phyloP scores from a whole-genome alignment of 2,797 vertebrate genomes.

The Tympanoctomys barrerae region DNA sequence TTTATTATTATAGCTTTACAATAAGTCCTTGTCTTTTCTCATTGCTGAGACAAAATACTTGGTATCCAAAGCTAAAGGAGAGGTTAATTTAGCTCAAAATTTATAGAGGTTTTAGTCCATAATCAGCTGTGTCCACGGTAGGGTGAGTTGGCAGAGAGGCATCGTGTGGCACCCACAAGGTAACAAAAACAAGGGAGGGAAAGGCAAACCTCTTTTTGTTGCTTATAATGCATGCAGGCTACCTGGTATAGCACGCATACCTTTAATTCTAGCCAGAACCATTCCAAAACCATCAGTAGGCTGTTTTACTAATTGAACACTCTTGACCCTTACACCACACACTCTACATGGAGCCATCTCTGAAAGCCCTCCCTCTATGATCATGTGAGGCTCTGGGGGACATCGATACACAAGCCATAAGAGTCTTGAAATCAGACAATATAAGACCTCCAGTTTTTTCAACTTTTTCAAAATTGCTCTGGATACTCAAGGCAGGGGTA shows the following conservation, averaged over 20 bases:
- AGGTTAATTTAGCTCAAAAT: background rate
- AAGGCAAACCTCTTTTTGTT: background rate
- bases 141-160: background rate
- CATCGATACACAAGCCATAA: no score
- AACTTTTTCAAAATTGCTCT: background rate
- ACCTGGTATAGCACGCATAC: background rate
- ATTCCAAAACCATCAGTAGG: background rate
- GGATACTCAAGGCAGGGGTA: background rate
- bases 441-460: background rate
- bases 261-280: background rate
- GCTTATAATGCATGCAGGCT: background rate
- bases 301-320: background rate
- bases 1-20: background rate
- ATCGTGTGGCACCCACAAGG: background rate
- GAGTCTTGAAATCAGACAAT: background rate
- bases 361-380: no score
- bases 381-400: no score
- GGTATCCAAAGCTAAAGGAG: background rate
- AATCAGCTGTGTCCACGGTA: background rate
- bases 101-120: background rate
- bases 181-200: background rate
- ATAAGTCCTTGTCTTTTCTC: background rate
- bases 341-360: background rate
- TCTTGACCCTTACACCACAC: background rate
- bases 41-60: background rate